phyloP scores from a whole-genome alignment of 2,888 invertebrate species.

The Ariolimax columbianus region DNA sequence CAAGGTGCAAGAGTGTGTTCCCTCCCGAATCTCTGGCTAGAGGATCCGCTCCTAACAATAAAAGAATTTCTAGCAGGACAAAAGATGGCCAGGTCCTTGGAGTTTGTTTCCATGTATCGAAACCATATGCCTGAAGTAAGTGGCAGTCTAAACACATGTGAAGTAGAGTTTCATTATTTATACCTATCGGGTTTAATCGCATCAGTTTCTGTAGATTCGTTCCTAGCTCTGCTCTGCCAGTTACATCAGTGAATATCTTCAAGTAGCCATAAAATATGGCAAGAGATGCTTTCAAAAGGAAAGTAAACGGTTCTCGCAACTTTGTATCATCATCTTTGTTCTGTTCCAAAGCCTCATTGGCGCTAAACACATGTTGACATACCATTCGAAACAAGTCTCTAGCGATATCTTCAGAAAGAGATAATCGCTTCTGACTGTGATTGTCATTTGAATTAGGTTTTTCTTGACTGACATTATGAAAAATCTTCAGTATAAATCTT shows the following conservation, averaged over 20 bases:
- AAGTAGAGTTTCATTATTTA: constrained; percentile 10
- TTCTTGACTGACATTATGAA: neutral
- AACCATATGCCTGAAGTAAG: neutral
- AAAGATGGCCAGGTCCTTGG: neutral
- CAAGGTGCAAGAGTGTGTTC: constrained; percentile 38
- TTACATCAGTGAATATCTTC: neutral
- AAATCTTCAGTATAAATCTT: constrained; percentile 18
- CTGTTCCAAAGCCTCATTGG: neutral
- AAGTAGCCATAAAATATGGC: constrained; percentile 24
- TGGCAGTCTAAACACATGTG: constrained; percentile 38
- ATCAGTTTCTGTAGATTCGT: constrained; percentile 16
- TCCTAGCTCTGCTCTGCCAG: neutral
- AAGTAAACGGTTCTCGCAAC: neutral
- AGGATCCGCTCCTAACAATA: constrained; percentile 44
- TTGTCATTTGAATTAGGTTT: neutral
- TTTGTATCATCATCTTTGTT: neutral
- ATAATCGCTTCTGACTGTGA: neutral
- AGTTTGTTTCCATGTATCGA: neutral
- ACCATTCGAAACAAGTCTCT: constrained; percentile 11
- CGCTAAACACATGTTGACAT: neutral
- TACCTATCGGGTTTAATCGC: constrained; percentile 21
- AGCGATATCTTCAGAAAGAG: neutral
- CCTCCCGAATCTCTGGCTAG: constrained; percentile 12
- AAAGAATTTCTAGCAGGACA: constrained; percentile 31
- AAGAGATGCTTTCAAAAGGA: constrained; percentile 24